phyloP scores from a whole-genome alignment of 2,888 invertebrate species.

The Papilio elwesi region DNA sequence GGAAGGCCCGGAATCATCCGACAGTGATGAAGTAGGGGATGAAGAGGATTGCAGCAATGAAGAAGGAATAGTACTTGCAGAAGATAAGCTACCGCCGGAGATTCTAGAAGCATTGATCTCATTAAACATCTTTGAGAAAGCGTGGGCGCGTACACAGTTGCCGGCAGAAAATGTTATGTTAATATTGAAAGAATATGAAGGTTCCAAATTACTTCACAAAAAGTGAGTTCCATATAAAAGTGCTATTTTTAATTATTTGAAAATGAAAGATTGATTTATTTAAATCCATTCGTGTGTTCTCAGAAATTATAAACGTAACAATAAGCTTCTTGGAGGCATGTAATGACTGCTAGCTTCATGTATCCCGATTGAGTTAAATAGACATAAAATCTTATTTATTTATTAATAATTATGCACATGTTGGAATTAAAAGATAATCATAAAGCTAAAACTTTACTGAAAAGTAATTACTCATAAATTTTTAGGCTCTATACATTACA shows the following conservation, averaged over 20 bases:
- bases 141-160: conserved; percentile 79
- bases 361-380: no score
- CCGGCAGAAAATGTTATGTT: conserved; percentile 83
- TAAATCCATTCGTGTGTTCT: no score
- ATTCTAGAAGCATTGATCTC: conserved; percentile 85
- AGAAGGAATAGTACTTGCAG: conserved; percentile 63
- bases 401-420: no score
- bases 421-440: no score
- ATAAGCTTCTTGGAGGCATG: no score
- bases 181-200: conserved; percentile 80
- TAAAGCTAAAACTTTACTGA: no score
- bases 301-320: no score
- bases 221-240: conserved; percentile 65
- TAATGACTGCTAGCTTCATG: no score
- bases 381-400: no score
- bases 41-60: conserved; percentile 74
- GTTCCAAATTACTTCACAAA: conserved; percentile 74
- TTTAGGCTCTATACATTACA: conserved; percentile 83
- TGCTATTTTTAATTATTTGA: not conserved
- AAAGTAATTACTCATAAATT: conserved; percentile 40
- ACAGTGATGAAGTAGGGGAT: conserved; percentile 66
- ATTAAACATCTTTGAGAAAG: conserved; percentile 84
- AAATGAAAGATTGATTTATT: no score
- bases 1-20: conserved; percentile 65
- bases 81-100: conserved; percentile 82